Percentiles rank a stretch among this genome's conserved stretches.
These are phyloP conservation scores for Oligia fasciuncula DNA, from an alignment of 2,888 invertebrate genomes.

Conservation along the genomic window DNA sequence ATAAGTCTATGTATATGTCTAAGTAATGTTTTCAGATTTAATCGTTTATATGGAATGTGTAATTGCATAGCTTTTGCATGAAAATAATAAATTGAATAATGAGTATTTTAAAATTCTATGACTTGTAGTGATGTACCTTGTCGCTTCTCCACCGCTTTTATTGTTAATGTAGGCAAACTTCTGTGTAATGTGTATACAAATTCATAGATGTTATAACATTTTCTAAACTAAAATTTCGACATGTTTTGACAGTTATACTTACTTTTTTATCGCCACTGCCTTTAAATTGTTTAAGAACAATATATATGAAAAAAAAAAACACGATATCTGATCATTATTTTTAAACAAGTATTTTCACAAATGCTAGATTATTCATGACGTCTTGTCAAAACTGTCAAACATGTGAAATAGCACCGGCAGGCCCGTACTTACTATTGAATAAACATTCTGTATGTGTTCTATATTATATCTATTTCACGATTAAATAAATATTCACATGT, in stretches of 20 bases:
- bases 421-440: conserved; percentile 68
- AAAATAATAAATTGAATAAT: conserved; percentile 44
- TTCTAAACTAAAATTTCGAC: conserved; percentile 24
- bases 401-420: conserved; percentile 36
- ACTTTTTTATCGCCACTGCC: conserved; percentile 18
- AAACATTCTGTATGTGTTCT: conserved; percentile 63
- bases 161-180: conserved; percentile 63
- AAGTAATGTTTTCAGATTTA: conserved; percentile 67
- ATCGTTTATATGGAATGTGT: conserved; percentile 68
- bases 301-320: too few relatives aligned
- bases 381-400: conserved; percentile 48
- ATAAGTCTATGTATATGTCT: conserved; percentile 56
- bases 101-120: conserved; percentile 61
- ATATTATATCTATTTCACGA: conserved; percentile 80
- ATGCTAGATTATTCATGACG: background rate
- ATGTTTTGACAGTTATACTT: conserved; percentile 37
- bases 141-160: conserved; percentile 81
- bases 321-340: background rate
- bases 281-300: background rate
- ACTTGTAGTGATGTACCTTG: conserved; percentile 71
- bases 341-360: background rate
- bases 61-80: conserved; percentile 76
- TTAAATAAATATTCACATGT: conserved; percentile 84
- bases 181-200: conserved; percentile 49
- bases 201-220: conserved; percentile 43